phyloP scores from a whole-genome alignment of 2,888 invertebrate genomes.

The Epinotia demarniana region DNA sequence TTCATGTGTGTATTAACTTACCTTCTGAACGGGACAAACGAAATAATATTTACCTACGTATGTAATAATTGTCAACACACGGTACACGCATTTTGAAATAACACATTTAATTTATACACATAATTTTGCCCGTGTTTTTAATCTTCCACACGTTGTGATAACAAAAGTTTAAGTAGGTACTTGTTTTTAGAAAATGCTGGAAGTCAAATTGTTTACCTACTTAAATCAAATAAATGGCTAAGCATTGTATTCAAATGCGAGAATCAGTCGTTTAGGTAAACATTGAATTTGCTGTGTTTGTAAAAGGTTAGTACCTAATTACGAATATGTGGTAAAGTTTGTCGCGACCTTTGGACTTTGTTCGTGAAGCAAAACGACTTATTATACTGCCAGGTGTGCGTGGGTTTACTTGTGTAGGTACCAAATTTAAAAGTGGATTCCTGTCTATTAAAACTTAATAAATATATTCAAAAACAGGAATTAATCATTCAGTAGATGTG shows the following conservation, averaged over 20 bases:
- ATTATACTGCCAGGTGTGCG: conserved; percentile 9
- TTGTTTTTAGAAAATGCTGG: conserved; percentile 19
- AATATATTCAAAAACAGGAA: too few species aligned
- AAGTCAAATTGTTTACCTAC: conserved; percentile 19
- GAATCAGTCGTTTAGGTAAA: conserved; percentile 32
- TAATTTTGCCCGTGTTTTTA: not conserved
- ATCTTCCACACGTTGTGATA: not conserved
- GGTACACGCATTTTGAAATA: too few species aligned
- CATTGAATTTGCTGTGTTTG: conserved; percentile 36
- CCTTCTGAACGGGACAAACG: too few species aligned
- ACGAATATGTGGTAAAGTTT: conserved; percentile 28
- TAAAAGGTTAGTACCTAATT: conserved; percentile 3
- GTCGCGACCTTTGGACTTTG: conserved; percentile 32
- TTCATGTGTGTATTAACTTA: too few species aligned
- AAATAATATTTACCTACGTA: too few species aligned
- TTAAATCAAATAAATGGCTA: conserved; percentile 21
- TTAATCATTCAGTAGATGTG: too few species aligned
- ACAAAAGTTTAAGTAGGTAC: not conserved
- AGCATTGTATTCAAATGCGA: conserved; percentile 41
- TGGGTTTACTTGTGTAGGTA: not conserved
- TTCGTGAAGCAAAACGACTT: conserved; percentile 14
- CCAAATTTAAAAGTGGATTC: conserved; percentile 1
- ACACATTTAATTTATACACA: too few species aligned
- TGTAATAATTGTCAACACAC: too few species aligned
- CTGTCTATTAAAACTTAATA: not conserved